Evolutionary conservation across 2,797 vertebrate genomes (phyloP), one percentile per base, ranked within the genome.

Genomic region (Sebastes steindachneri): DNA sequence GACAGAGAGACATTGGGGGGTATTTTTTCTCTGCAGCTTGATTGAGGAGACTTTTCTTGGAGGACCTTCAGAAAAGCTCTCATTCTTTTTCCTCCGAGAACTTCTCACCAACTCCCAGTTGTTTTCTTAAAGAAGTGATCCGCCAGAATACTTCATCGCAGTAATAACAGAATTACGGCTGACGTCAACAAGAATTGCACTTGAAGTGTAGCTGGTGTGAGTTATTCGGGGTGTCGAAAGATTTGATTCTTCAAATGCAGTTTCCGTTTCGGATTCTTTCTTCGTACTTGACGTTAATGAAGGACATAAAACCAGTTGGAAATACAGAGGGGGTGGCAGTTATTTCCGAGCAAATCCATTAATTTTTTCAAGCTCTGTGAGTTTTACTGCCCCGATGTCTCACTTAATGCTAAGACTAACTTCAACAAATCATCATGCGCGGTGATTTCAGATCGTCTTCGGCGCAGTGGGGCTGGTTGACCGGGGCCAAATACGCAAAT

Each of bases 121-220:
- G 90, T 93, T 95, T 94, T 94, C 88, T 90, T 89, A 83, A 85
- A 86, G 48, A 74, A 77, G 65, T 71, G 31, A 88, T 87, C 64
- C 15, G 89, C 91, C 94, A 94, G 85, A 88, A 89, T 85, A 86
- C 84, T 91, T 93, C 83, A 92, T 89, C 64, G 76, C 87, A 91
- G 85, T 88, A 93, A 94, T 86, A 93, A 86, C 89, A 89, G 86
- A 88, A 93, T 92, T 90, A 90, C 23, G 75, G 83, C 85, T 92
- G 93, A 95, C 91, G 89, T 94, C 92, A 93, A 88, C 89, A 85
- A 86, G 85, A 93, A 90, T 85, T 89, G 85, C 84, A 68, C 77
- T 88, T 77, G 63, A 89, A 89, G 90, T 74, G 75, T 72, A 87
- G 88, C 90, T 90, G 86, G 79, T 85, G 82, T 86, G 92, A 93